A percentile compares a stretch with the other conserved stretches of the same genome.
phyloP scores from a whole-genome alignment of 2,888 invertebrate genomes.

The Pterostichus niger region DNA sequence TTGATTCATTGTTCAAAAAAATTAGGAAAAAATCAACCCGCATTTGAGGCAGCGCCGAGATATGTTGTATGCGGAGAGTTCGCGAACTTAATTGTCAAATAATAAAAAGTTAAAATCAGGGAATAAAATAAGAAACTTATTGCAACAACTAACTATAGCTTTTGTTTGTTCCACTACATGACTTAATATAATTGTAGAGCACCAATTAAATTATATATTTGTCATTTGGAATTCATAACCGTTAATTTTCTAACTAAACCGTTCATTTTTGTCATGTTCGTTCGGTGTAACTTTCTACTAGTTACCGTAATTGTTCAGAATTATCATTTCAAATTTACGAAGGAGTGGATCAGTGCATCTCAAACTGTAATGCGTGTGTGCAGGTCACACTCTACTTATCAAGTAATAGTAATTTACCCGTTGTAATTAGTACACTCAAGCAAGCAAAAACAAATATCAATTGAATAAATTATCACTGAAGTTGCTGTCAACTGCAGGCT shows the following conservation, averaged over 20 bases:
- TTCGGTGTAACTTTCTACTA: constrained; percentile 37
- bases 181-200: constrained; percentile 46
- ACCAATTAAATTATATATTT: constrained; percentile 55
- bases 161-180: constrained; percentile 27
- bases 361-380: constrained; percentile 35
- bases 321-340: constrained; percentile 45
- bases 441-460: neutral
- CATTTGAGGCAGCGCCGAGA: too few relatives aligned
- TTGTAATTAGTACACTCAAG: neutral
- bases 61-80: too few relatives aligned
- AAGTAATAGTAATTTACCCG: neutral
- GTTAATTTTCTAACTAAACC: constrained; percentile 58
- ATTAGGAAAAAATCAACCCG: too few relatives aligned
- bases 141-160: neutral
- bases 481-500: neutral
- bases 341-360: constrained; percentile 2
- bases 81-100: too few relatives aligned
- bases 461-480: neutral
- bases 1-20: too few relatives aligned
- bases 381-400: constrained; percentile 32
- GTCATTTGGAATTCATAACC: constrained; percentile 51
- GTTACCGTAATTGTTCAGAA: constrained; percentile 42
- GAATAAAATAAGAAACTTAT: too few relatives aligned
- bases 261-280: constrained; percentile 55
- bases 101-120: too few relatives aligned